A percentile compares a stretch with the other conserved stretches of the same genome.
Conservation (phyloP, 2,888 invertebrate genomes). For the Dryocosmus kuriphilus region DNA sequence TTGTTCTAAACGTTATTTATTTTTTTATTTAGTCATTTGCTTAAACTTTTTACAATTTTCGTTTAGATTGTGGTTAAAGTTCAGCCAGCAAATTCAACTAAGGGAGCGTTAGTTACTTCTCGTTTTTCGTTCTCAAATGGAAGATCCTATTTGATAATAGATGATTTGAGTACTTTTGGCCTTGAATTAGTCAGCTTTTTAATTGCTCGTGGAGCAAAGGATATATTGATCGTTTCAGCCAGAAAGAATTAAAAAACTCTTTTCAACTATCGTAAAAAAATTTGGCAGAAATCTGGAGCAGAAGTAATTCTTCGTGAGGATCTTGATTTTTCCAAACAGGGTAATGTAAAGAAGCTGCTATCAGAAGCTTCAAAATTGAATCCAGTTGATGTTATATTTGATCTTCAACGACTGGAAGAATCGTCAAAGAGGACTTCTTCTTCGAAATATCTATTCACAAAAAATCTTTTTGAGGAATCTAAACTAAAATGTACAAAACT, state of each 20-base stretch:
- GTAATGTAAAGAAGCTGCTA: slow-evolving; percentile 49
- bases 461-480: slow-evolving; percentile 50
- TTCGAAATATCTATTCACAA: slow-evolving; percentile 34
- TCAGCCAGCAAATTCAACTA: slow-evolving; percentile 41
- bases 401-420: slow-evolving; percentile 45
- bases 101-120: slow-evolving; percentile 71
- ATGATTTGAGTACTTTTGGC: slow-evolving; percentile 85
- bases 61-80: slow-evolving; percentile 62
- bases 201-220: slow-evolving; percentile 51
- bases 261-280: slow-evolving; percentile 40
- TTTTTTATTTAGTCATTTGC: too few species aligned
- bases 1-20: too few species aligned
- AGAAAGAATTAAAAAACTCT: slow-evolving; percentile 22
- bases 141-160: slow-evolving; percentile 82
- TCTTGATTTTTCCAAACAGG: slow-evolving; percentile 40
- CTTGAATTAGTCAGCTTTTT: slow-evolving; percentile 55
- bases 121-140: slow-evolving; percentile 63
- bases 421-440: not conserved
- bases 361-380: slow-evolving; percentile 49
- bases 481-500: slow-evolving; percentile 42
- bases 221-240: slow-evolving; percentile 48
- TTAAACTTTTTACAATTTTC: not conserved
- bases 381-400: slow-evolving; percentile 53
- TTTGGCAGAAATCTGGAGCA: slow-evolving; percentile 50
- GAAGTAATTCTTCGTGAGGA: slow-evolving; percentile 42